Evolutionary conservation across 2,888 invertebrate species (phyloP).

Genomic region (Crepidodera aurea): DNA sequence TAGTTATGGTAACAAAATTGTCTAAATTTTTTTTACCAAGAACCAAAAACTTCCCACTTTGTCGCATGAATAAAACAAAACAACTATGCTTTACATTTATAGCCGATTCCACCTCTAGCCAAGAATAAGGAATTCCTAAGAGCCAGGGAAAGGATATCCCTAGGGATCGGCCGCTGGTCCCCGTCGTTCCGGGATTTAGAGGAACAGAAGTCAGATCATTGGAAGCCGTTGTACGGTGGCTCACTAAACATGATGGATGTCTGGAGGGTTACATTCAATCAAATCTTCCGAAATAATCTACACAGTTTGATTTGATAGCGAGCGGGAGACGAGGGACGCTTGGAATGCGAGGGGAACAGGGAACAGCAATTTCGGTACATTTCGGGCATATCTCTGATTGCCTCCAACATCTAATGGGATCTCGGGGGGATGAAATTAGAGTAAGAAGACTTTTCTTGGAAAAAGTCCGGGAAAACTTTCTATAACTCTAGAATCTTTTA

Average conservation of each 20-base stretch:
- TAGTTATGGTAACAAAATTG: no score
- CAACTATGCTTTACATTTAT: no score
- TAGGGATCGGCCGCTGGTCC: slow-evolving; percentile 43
- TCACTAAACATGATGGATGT: slow-evolving; percentile 55
- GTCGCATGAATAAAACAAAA: no score
- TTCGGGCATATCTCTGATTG: slow-evolving; percentile 32
- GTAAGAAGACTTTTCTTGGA: background rate
- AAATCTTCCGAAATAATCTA: slow-evolving; percentile 54
- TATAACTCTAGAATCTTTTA: no score
- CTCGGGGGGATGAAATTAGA: slow-evolving; percentile 38
- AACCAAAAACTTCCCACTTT: no score
- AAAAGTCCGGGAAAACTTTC: no score
- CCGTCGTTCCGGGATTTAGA: slow-evolving; percentile 47
- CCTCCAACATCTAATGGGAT: slow-evolving; percentile 37
- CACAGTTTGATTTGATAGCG: slow-evolving; percentile 51
- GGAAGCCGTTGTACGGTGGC: slow-evolving; percentile 51
- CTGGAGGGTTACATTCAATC: slow-evolving; percentile 54
- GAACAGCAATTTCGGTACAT: slow-evolving; percentile 39
- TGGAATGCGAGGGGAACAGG: slow-evolving; percentile 32
- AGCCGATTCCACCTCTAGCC: slow-evolving; percentile 1
- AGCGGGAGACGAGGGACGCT: slow-evolving; percentile 41
- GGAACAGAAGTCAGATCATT: slow-evolving; percentile 56
- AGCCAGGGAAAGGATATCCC: slow-evolving; percentile 40
- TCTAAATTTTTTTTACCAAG: no score
- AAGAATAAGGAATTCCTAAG: slow-evolving; percentile 15